Evolutionary conservation across 2,797 vertebrate species (phyloP).

Genomic region (Thaleichthys pacificus): DNA sequence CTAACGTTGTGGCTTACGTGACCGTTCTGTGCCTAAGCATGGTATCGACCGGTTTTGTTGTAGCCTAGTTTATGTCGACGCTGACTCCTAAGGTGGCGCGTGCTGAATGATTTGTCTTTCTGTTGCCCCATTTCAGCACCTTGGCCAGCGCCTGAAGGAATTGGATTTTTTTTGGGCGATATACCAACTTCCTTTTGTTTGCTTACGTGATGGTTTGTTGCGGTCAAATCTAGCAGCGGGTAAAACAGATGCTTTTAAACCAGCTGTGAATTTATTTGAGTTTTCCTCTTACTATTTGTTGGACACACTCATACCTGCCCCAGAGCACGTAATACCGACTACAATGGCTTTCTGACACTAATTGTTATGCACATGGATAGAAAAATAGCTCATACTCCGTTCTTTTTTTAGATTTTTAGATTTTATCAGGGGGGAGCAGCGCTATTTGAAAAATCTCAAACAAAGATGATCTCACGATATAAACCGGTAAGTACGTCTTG

Average conservation of each 20-base stretch:
- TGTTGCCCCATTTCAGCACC: conserved; percentile 72
- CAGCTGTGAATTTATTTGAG: not conserved
- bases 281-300: not conserved
- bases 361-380: not conserved
- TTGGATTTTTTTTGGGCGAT: not conserved
- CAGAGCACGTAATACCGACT: not conserved
- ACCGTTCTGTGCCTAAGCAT: conserved; percentile 38
- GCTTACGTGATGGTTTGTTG: conserved; percentile 1
- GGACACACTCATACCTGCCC: not conserved
- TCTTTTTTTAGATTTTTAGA: not conserved
- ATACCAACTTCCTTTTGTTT: conserved; percentile 12
- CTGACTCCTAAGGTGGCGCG: conserved; percentile 33
- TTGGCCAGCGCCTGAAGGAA: conserved; percentile 68
- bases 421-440: conserved; percentile 35
- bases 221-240: not conserved
- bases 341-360: not conserved
- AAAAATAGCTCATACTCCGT: no score
- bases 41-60: conserved; percentile 20
- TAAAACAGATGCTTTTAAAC: not conserved
- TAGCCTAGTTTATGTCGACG: not conserved
- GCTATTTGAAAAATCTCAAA: conserved; percentile 2
- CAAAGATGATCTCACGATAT: conserved; percentile 71
- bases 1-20: conserved; percentile 44
- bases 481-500: conserved; percentile 69
- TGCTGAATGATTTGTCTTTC: conserved; percentile 23